Percentiles rank a stretch among this genome's conserved stretches.
Evolutionary conservation across 64 coral and sea anemone species (phyloP).

Genomic region (Astreopora myriophthalma): DNA sequence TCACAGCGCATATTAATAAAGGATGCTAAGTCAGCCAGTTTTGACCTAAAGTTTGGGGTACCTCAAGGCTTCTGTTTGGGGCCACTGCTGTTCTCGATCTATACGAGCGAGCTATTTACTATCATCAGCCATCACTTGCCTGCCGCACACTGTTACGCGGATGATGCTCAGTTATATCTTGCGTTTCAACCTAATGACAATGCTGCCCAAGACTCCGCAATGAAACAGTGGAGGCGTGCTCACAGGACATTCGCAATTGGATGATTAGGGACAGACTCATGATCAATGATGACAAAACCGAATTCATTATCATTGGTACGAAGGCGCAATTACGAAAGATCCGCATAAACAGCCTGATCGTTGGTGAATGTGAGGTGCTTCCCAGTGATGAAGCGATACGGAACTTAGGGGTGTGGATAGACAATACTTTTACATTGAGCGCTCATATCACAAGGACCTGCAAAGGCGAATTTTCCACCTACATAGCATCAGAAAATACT

Average conservation of each 20-base stretch:
- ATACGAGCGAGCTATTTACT: slow-evolving; percentile 6
- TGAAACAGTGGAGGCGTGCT: slow-evolving; percentile 26
- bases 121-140: slow-evolving; percentile 25
- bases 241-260: slow-evolving; percentile 27
- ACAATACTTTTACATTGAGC: slow-evolving; percentile 21
- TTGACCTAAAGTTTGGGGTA: slow-evolving; percentile 24
- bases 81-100: background rate
- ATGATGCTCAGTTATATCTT: slow-evolving; percentile 25
- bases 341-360: background rate
- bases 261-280: slow-evolving; percentile 51
- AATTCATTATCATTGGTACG: slow-evolving; percentile 46
- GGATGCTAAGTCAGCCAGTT: background rate
- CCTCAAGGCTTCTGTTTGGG: background rate
- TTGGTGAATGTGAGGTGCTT: background rate
- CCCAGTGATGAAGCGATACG: slow-evolving; percentile 20
- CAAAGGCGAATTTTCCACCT: background rate
- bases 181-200: background rate
- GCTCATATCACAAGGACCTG: slow-evolving; percentile 30
- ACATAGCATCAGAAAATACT: background rate
- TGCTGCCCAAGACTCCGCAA: slow-evolving; percentile 32
- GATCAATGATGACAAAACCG: slow-evolving; percentile 57
- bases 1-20: slow-evolving; percentile 17
- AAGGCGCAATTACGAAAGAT: slow-evolving; percentile 44
- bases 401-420: slow-evolving; percentile 44
- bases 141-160: slow-evolving; percentile 34